Evolutionary conservation across 2,113 vertebrate genomes (phyloP), one percentile per base, ranked within the genome.

Genomic region (Drymodes brunneopygia): DNA sequence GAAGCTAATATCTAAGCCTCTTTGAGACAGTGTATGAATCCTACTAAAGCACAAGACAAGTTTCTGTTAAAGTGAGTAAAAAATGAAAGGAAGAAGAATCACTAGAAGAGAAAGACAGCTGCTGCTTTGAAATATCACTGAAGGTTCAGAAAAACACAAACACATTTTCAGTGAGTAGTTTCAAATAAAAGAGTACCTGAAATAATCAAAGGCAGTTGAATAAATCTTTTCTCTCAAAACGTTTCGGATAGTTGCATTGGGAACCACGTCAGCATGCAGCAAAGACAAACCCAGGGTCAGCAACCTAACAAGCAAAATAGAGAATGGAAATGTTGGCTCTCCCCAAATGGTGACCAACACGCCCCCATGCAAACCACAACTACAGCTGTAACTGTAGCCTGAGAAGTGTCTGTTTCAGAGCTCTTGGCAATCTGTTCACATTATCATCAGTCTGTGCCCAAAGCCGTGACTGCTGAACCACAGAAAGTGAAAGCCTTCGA

Each of bases 151-250:
- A 88, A 70, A 88, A 38, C 27, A 71, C 16, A 81, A 36, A 60
- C 31, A 54, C 9, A 27, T 33, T 92, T 91, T 42, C 35, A 73
- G 33, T 15, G 57, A 87, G 24, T 4, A 33, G 10, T 12, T 83
- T 50, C 44, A 92, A 71, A 58, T 10, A 33, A 67, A 86, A 56
- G 29, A 45, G 42, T 97, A 99, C 99, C 99, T 99, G 98, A 99
- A 99, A 95, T 99, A 99, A 97, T 99, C 99, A 90, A 99, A 99
- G n/a, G 99, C 99, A 0, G 99, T 99, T 13, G 99, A 99, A 91
- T 99, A 99, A 94, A 99, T 99, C 98, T 99, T 99, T 93, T 99
- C 99, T 44, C 99, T 98, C 50, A 99, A 98, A 69, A 99, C 99
- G 0, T 99, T 99, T 90, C 99, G 98, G 91, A 99, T 98, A 44